phyloP scores from a whole-genome alignment of 2,888 invertebrate species.

The Halictus ligatus region DNA sequence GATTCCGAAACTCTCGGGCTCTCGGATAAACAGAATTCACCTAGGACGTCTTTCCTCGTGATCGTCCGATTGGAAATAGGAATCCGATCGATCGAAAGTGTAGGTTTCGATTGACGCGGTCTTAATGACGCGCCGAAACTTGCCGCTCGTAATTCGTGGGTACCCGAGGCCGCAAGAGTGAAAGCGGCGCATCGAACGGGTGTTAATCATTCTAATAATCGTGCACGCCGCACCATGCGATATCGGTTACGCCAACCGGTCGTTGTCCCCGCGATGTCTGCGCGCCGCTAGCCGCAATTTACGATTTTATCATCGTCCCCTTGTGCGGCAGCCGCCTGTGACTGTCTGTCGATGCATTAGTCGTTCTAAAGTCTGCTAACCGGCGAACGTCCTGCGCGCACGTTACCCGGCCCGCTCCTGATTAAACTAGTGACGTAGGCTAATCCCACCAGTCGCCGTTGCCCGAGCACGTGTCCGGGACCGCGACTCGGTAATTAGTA shows the following conservation, averaged over 20 bases:
- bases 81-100: not conserved
- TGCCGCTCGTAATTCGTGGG: not conserved
- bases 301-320: not conserved
- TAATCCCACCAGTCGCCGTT: not conserved
- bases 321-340: not conserved
- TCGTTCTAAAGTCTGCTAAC: not conserved
- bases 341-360: not conserved
- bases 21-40: conserved; percentile 3
- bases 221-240: not conserved
- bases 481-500: not conserved
- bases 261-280: not conserved
- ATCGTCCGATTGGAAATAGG: not conserved
- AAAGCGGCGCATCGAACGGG: not conserved
- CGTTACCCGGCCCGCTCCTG: too few species aligned
- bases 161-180: not conserved
- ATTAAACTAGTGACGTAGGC: not conserved
- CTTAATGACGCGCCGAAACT: not conserved
- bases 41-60: not conserved
- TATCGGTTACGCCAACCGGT: not conserved
- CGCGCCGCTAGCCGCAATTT: not conserved
- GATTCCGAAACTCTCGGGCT: conserved; percentile 13
- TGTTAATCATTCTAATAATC: conserved; percentile 6
- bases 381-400: not conserved
- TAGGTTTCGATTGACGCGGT: not conserved
- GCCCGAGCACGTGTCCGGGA: not conserved